Evolutionary conservation across 2,113 vertebrate genomes (phyloP).

Genomic region (Chroicocephalus ridibundus): DNA sequence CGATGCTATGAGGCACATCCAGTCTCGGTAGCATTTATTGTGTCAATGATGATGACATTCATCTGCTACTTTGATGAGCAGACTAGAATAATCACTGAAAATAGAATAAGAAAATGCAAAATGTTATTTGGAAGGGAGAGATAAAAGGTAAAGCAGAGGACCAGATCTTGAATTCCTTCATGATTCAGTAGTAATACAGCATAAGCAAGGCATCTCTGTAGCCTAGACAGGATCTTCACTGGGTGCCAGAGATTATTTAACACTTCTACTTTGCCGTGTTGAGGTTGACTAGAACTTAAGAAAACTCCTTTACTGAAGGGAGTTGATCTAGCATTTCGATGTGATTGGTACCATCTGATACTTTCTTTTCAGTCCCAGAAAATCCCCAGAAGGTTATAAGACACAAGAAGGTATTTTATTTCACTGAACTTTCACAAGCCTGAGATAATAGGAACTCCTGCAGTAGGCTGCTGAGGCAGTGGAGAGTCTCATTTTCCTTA

Average conservation of each 20-base stretch:
- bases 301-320: neutral
- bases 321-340: neutral
- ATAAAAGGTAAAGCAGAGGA: neutral
- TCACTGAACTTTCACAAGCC: neutral
- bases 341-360: neutral
- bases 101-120: neutral
- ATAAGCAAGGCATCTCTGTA: neutral
- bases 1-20: accelerated
- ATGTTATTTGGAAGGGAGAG: neutral
- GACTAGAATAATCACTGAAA: neutral
- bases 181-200: neutral
- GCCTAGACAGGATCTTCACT: neutral
- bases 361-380: neutral
- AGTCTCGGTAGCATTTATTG: neutral
- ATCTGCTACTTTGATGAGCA: neutral
- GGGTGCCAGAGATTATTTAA: neutral
- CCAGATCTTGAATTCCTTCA: neutral
- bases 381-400: neutral
- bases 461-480: neutral
- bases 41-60: neutral
- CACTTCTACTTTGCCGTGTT: neutral
- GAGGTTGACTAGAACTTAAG: neutral
- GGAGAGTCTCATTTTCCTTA: neutral
- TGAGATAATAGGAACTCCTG: neutral
- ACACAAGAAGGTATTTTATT: neutral